These are phyloP conservation scores for Polyodon spathula DNA, from an alignment of 2,113 vertebrate genomes.

Conservation along the genomic window DNA sequence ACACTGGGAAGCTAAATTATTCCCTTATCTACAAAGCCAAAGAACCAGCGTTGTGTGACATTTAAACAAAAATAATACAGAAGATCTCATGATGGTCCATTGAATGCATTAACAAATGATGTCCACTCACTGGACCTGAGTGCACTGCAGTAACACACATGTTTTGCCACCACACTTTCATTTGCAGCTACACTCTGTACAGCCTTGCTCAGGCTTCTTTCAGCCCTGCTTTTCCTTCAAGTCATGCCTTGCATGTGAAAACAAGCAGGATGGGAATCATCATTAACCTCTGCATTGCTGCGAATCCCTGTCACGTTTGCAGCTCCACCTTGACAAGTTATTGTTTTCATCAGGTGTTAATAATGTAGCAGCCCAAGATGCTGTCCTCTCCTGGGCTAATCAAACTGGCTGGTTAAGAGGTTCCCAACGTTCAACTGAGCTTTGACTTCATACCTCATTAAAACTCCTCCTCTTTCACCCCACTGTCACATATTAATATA, in stretches of 20 bases:
- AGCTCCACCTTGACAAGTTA: neutral
- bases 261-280: no score
- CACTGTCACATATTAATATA: neutral
- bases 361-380: neutral
- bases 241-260: no score
- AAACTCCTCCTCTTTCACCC: neutral
- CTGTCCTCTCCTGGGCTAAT: neutral
- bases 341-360: neutral
- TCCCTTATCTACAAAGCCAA: conserved; percentile 32
- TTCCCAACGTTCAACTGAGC: neutral
- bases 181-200: no score
- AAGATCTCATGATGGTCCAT: conserved; percentile 30
- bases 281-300: no score
- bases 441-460: neutral
- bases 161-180: no score
- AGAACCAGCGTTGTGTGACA: conserved; percentile 29
- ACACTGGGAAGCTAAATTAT: conserved; percentile 39
- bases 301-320: neutral
- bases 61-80: conserved; percentile 22
- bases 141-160: no score
- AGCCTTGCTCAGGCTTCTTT: no score
- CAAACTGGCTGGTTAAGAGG: neutral
- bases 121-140: no score
- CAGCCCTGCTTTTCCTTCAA: no score
- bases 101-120: conserved; percentile 28